Percentiles rank a stretch among this genome's conserved stretches.
phyloP scores from a whole-genome alignment of 2,797 vertebrate genomes.

The Anabas testudineus region DNA sequence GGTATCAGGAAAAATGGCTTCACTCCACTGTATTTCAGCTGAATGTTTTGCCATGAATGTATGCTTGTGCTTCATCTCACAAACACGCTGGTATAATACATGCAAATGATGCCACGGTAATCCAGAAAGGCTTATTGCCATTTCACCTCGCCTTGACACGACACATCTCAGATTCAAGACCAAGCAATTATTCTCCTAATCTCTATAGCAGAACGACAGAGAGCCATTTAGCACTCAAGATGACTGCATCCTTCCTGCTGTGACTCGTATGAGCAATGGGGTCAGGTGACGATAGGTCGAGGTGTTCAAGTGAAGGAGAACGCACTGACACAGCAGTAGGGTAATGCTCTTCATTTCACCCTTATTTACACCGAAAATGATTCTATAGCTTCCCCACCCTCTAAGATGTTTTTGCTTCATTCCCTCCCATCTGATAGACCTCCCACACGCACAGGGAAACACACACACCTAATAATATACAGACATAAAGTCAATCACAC shows the following conservation, averaged over 20 bases:
- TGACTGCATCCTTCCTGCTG: constrained; percentile 49
- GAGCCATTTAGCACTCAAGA: constrained; percentile 39
- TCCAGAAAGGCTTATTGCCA: constrained; percentile 15
- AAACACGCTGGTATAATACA: constrained; percentile 13
- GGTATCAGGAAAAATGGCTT: not conserved
- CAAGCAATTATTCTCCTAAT: constrained; percentile 51
- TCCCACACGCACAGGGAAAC: constrained; percentile 25
- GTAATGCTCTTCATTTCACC: constrained; percentile 71
- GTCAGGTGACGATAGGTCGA: constrained; percentile 47
- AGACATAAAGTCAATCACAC: constrained; percentile 1
- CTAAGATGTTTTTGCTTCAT: constrained; percentile 55
- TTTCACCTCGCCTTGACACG: constrained; percentile 55
- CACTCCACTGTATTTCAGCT: not conserved
- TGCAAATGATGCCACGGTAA: constrained; percentile 33
- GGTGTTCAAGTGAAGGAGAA: constrained; percentile 46
- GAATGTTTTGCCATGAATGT: not conserved
- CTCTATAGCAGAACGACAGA: constrained; percentile 23
- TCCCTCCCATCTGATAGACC: constrained; percentile 45
- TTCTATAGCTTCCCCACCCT: constrained; percentile 40
- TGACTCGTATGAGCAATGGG: constrained; percentile 34
- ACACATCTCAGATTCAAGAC: constrained; percentile 20
- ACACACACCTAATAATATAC: constrained; percentile 1
- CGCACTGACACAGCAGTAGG: constrained; percentile 55
- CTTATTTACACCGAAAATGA: constrained; percentile 68
- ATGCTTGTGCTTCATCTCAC: not conserved